Base-by-base conservation (phyloP, 2,113 vertebrate genomes). In the Nannospalax galili region DNA sequence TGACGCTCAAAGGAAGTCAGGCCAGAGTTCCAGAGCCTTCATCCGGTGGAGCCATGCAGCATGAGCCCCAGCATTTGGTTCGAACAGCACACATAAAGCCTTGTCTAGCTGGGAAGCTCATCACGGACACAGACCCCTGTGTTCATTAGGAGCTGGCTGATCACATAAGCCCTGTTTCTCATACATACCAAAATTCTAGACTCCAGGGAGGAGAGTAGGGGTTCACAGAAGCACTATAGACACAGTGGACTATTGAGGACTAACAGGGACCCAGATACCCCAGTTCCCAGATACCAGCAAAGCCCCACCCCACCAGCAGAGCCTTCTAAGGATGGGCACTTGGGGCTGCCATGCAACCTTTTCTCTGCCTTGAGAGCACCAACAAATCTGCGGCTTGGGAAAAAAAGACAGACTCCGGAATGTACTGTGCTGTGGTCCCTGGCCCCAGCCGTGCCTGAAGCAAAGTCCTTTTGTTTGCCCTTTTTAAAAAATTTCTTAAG, bases 351-450 rank as follows among this genome's bases (percentile, higher is more conserved):
- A 52, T 52, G 48, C 6, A 52, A 52, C 48, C 48, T 52, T 52
- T 52, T 52, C 48, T 11, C 48, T 11, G 48, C 11, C 6, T 11
- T 42, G 56, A 81, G 62, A 65, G 65, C 1, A 2, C 62, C 40
- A 8, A 24, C 42, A 52, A 15, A 16, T 35, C 73, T 3, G 37
- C 80, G 80, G n/a, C 42, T 45, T 30, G n/a, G 42, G 30, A 45
- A 58, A 17, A 74, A 64, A n/a, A 62, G 42, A 28, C 6, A 17
- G 10, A 45, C 15, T 70, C 37, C 60, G 90, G 74, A n/a, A 42
- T 16, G 2, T 2, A 1, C 17, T 88, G 56, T 37, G 3, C 5
- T 32, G 5, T 15, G 0, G 20, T 35, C 6, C n/a, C 60, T 60
- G 9, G 24, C 32, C 72, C n/a, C 26, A 56, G 65, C 56, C 20